Base-by-base conservation (phyloP, 2,113 vertebrate genomes). In the Pyxicephalus adspersus region DNA sequence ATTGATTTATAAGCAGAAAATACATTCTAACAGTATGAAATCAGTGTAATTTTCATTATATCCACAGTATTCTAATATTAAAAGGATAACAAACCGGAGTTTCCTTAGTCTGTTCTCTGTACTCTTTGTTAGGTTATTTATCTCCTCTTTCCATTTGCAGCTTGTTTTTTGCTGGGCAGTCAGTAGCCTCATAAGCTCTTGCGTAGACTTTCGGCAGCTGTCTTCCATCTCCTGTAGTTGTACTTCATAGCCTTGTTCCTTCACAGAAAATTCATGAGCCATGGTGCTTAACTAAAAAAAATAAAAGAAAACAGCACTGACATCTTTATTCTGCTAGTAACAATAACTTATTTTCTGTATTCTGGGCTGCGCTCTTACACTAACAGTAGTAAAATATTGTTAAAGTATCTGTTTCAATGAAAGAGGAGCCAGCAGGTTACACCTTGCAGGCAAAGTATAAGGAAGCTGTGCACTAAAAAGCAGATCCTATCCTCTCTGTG, bases 131-230 rank as follows among this genome's bases (percentile, higher is more conserved):
- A 96, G 87, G 75, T 87, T 94, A 66, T 93, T 94, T 20, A 91
- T 87, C 87, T 98, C 96, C 64, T 97, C 96, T 87, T 94, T 97
- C 95, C 95, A 98, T 16, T 90, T 89, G 61, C 88, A 93, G 82
- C 93, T 93, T 71, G 92, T 93, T 85, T 95, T 96, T 87, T 96
- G 95, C 84, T 97, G 95, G 26, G 94, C 93, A 3, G 87, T 83
- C n/a, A 98, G 86, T 63, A 98, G 92, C 5, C 89, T 92, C 2
- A 90, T 95, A 74, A 98, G 90, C 58, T 96, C 95, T 50, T 85
- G 83, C 2, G 84, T 91, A 55, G 95, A 93, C 84, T 87, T 94
- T 16, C 86, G 91, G 63, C 88, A 94, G 84, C 87, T 92, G 61
- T 97, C 94, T 88, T 98, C 96, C 91, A 98, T 86, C 86, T 98